These are phyloP conservation scores for Diploptera punctata DNA, from an alignment of 2,888 invertebrate genomes.

Conservation along the genomic window DNA sequence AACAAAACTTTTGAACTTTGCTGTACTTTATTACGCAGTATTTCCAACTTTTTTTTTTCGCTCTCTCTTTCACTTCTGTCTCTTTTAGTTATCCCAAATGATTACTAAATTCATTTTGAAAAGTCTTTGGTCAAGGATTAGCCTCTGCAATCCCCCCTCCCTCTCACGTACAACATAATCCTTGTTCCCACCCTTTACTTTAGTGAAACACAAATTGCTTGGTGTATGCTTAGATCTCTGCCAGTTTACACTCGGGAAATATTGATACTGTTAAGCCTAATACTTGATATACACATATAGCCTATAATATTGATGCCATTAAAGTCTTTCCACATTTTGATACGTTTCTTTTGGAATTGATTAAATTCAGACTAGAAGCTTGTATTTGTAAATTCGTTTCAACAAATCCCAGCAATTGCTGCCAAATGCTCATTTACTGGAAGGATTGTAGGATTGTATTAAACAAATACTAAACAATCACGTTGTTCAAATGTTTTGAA, in stretches of 20 bases:
- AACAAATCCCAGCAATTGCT: not conserved
- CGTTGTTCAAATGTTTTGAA: not conserved
- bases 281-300: conserved; percentile 15
- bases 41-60: not conserved
- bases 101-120: conserved; percentile 42
- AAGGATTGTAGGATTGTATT: not conserved
- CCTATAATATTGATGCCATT: conserved; percentile 22
- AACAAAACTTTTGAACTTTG: no score
- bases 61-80: conserved; percentile 21
- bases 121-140: conserved; percentile 40
- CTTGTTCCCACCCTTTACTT: not conserved
- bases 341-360: conserved; percentile 22
- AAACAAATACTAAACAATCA: not conserved
- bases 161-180: no score
- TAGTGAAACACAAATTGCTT: conserved; percentile 19
- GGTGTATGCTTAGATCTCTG: not conserved
- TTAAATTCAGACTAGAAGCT: not conserved
- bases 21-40: no score
- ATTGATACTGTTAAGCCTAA: conserved; percentile 12
- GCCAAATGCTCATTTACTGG: not conserved
- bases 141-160: not conserved
- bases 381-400: no score
- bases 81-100: conserved; percentile 33
- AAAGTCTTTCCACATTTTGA: conserved; percentile 3
- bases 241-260: conserved; percentile 21